These are phyloP conservation scores for Microplitis demolitor DNA, from an alignment of 1,140 invertebrate genomes.

Conservation along the genomic window DNA sequence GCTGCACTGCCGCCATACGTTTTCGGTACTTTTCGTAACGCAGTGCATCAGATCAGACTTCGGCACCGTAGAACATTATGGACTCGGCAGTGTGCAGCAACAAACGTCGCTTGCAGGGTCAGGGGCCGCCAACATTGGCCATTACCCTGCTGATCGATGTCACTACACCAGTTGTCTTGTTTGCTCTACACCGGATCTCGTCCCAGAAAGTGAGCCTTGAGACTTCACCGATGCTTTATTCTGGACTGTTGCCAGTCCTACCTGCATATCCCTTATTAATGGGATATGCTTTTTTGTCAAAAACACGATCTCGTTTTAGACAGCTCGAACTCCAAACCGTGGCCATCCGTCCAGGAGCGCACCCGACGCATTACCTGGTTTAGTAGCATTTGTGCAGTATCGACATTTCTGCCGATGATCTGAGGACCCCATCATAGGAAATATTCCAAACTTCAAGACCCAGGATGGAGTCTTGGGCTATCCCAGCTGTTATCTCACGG, in stretches of 20 bases:
- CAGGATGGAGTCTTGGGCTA: constrained; percentile 19
- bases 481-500: constrained; percentile 10
- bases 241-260: background rate
- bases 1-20: too few species aligned
- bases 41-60: too few species aligned
- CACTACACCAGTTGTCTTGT: background rate
- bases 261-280: background rate
- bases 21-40: too few species aligned
- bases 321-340: constrained; percentile 1
- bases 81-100: too few species aligned
- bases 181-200: constrained; percentile 24
- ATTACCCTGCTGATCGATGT: constrained; percentile 24
- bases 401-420: constrained; percentile 4
- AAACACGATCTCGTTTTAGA: background rate
- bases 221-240: constrained; percentile 23
- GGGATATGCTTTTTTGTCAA: background rate
- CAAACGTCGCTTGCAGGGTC: constrained; percentile 26
- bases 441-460: constrained; percentile 22
- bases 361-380: constrained; percentile 28
- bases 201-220: constrained; percentile 23
- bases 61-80: too few species aligned
- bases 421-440: constrained; percentile 7
- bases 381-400: constrained; percentile 10
- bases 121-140: constrained; percentile 36
- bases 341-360: constrained; percentile 24